Conservation (phyloP, 2,797 vertebrate species). For the Danio jaintianensis region DNA sequence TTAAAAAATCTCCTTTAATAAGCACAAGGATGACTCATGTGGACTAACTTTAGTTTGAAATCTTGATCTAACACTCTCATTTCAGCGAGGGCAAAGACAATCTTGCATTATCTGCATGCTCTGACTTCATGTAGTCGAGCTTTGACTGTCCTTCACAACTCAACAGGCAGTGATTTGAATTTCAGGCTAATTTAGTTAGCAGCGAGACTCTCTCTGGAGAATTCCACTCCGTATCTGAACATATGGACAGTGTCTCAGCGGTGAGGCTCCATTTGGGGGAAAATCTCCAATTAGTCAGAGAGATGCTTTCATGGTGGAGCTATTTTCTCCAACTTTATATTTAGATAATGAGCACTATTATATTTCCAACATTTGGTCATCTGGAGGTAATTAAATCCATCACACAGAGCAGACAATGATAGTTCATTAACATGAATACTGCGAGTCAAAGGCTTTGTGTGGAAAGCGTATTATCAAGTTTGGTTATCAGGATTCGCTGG, state of each 20-base stretch:
- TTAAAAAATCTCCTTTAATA: constrained; percentile 20
- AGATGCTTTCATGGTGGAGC: constrained; percentile 20
- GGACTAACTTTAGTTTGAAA: constrained; percentile 6
- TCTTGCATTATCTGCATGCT: constrained; percentile 13
- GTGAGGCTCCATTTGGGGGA: constrained; percentile 20
- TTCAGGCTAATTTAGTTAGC: constrained; percentile 53
- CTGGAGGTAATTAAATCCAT: constrained; percentile 40
- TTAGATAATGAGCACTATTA: constrained; percentile 33
- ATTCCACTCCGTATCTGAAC: constrained; percentile 35
- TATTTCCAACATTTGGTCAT: constrained; percentile 49
- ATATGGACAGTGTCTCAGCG: constrained; percentile 49
- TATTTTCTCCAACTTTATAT: constrained; percentile 37
- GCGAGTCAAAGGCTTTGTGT: constrained; percentile 16
- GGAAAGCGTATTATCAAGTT: constrained; percentile 39
- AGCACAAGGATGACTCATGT: constrained; percentile 12
- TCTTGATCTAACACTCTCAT: constrained; percentile 15
- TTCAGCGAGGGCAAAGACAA: not conserved
- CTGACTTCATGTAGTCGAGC: constrained; percentile 14
- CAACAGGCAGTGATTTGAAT: constrained; percentile 37
- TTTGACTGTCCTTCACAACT: constrained; percentile 50
- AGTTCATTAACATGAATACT: constrained; percentile 35
- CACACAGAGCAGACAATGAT: constrained; percentile 6
- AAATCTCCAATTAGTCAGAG: constrained; percentile 53
- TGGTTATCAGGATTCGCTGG: constrained; percentile 37
- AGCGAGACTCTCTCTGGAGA: constrained; percentile 42